Evolutionary conservation across 1,140 invertebrate genomes (phyloP).

Genomic region (Megalonaias nervosa): DNA sequence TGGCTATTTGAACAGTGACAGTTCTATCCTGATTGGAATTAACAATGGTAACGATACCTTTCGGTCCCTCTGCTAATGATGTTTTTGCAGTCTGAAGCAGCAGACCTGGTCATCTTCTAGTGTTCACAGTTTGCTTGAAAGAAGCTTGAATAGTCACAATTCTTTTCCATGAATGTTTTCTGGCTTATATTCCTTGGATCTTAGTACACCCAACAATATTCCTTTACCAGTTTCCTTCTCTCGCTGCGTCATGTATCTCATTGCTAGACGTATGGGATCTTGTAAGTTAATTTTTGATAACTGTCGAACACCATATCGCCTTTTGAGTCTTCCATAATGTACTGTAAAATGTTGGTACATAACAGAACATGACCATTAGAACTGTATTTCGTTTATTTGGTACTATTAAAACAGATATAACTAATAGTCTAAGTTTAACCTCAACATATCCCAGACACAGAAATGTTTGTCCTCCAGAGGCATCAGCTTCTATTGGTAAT

Average conservation of each 20-base stretch:
- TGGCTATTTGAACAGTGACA: conserved; percentile 71
- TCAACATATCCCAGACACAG: too few species aligned
- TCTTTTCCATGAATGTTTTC: neutral
- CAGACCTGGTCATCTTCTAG: neutral
- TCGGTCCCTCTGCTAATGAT: neutral
- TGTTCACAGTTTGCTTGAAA: neutral
- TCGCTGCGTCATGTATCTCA: neutral
- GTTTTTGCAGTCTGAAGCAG: neutral
- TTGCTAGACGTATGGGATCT: neutral
- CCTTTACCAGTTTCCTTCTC: neutral
- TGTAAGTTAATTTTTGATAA: conserved; percentile 9
- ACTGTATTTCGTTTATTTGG: too few species aligned
- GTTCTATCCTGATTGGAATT: conserved; percentile 29
- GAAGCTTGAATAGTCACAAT: neutral
- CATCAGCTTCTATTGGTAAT: too few species aligned
- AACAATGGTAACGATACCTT: conserved; percentile 2
- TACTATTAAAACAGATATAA: too few species aligned
- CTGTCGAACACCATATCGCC: conserved; percentile 4
- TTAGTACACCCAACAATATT: neutral
- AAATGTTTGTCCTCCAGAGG: too few species aligned
- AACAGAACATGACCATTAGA: neutral
- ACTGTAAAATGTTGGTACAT: conserved; percentile 6
- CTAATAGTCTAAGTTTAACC: too few species aligned
- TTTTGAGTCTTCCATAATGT: neutral
- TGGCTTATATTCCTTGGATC: too few species aligned